These are phyloP conservation scores for Scolopax bukidnonensis DNA, from an alignment of 2,797 vertebrate genomes.

Conservation along the genomic window DNA sequence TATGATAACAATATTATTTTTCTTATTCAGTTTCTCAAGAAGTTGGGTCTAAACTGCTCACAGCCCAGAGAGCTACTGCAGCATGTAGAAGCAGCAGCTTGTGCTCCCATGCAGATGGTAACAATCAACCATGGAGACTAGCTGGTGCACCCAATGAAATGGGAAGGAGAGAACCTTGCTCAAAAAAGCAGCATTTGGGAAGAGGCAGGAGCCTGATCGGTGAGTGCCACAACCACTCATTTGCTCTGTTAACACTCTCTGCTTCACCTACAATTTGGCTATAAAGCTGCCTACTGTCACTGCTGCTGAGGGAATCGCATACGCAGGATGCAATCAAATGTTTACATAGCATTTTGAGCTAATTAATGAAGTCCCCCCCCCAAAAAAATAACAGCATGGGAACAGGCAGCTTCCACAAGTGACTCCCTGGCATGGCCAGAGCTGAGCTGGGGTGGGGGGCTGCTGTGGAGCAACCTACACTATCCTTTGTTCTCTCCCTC, in stretches of 20 bases:
- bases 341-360: background rate
- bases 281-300: background rate
- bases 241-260: background rate
- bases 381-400: background rate
- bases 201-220: fast-evolving
- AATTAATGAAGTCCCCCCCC: background rate
- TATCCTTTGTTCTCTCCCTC: background rate
- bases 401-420: fast-evolving
- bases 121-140: background rate
- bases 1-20: background rate
- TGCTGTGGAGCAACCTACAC: fast-evolving
- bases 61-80: background rate
- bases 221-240: too few species aligned
- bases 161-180: background rate
- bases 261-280: fast-evolving
- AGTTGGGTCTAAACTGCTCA: background rate
- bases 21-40: background rate
- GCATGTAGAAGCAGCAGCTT: fast-evolving
- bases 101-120: fast-evolving
- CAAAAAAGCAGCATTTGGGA: background rate
- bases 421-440: fast-evolving
- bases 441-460: fast-evolving
- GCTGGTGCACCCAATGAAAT: background rate
- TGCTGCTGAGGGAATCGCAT: background rate
- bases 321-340: background rate